Base-by-base conservation (phyloP, 2,797 vertebrate genomes). In the Lithobates pipiens region DNA sequence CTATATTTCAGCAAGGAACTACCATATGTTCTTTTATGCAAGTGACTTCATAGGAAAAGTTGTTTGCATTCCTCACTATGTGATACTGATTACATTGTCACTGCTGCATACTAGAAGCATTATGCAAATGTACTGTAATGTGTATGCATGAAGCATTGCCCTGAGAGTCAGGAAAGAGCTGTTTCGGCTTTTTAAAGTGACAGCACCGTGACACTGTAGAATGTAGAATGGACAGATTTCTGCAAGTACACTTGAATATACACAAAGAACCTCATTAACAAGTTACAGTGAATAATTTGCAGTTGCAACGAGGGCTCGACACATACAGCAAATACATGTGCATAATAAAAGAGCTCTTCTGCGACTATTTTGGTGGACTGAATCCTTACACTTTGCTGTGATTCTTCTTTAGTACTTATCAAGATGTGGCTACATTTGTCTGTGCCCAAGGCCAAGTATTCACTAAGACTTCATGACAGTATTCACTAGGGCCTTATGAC, bases 21-120 rank as follows among this genome's bases (percentile, higher is more conserved):
- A 84, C 89, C 88, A 88, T 89, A 91, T 91, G 91, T 90, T 91
- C 90, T 86, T 89, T 81, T 88, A 90, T 88, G 89, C 90, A 89
- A 89, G 89, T 89, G 89, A 93, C 91, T 90, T 88, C 27, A 89
- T 89, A 89, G 89, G 89, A 39, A 84, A 78, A 89, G 80, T 86
- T 88, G 75, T 83, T 86, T 87, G 82, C 85, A 84, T 83, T 89
- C 88, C 85, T 84, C 71, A 70, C 84, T 92, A 80, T 90, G 89
- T 89, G 88, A 86, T 68, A 0, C 85, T 89, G 90, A 91, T 91
- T 92, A 88, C 90, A 90, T 90, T 91, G 90, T 90, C 90, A 85
- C 71, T 88, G 82, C 86, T 36, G 21, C 77, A 86, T 88, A 85
- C 88, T 91, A 85, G 87, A 90, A 83, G 86, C 88, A 88, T 84